A percentile compares a stretch with the other conserved stretches of the same genome.
Evolutionary conservation across 2,888 invertebrate genomes (phyloP).

Genomic region (Apotomis turbidana): DNA sequence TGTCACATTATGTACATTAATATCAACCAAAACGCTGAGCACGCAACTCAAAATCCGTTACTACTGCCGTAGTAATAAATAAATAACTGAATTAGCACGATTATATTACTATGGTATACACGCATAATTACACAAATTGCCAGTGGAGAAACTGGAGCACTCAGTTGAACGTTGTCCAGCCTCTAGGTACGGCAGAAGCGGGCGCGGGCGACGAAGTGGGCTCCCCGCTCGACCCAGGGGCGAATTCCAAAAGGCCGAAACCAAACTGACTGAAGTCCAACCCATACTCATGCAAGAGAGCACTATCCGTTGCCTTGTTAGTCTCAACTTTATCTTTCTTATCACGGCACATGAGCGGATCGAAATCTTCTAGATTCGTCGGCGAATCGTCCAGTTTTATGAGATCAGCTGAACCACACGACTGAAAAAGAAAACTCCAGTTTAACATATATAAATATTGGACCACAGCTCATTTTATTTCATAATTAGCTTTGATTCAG

Average conservation of each 20-base stretch:
- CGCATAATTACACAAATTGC: conserved; percentile 31
- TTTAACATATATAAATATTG: conserved; percentile 53
- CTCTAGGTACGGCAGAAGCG: conserved; percentile 63
- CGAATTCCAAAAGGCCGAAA: conserved; percentile 70
- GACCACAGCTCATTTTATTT: background rate
- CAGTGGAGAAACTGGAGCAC: conserved; percentile 45
- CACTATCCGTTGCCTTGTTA: conserved; percentile 83
- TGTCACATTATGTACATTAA: conserved; percentile 39
- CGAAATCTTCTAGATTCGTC: conserved; percentile 74
- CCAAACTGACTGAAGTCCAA: conserved; percentile 85
- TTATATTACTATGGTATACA: conserved; percentile 39
- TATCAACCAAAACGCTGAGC: conserved; percentile 28
- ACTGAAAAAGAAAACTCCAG: conserved; percentile 73
- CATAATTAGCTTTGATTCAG: conserved; percentile 4
- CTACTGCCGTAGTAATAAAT: conserved; percentile 17
- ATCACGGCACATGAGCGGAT: conserved; percentile 72
- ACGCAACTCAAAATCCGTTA: conserved; percentile 18
- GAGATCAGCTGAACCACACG: conserved; percentile 74
- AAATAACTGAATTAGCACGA: conserved; percentile 45
- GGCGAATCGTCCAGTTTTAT: conserved; percentile 78
- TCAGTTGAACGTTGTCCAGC: conserved; percentile 78
- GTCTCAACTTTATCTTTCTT: conserved; percentile 65
- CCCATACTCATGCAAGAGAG: conserved; percentile 89
- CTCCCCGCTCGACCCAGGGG: conserved; percentile 50
- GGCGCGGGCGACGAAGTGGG: conserved; percentile 52